phyloP scores from a whole-genome alignment of 2,797 vertebrate species.

The Corythornis leucogaster region DNA sequence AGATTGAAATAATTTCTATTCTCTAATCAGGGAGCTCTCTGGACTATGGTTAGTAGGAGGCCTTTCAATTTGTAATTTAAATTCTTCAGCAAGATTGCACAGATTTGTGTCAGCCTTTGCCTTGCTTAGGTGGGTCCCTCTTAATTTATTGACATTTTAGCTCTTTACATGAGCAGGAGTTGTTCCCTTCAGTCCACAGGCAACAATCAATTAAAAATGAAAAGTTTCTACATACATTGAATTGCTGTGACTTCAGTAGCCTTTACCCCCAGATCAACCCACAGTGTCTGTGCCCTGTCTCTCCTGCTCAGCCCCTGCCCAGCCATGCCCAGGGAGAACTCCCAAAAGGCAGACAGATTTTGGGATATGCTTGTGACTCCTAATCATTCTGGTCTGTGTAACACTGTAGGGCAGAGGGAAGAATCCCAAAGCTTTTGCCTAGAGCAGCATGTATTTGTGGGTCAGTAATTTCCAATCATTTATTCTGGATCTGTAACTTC shows the following conservation, averaged over 20 bases:
- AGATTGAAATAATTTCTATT: neutral
- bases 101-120: neutral
- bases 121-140: neutral
- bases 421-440: neutral
- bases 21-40: neutral
- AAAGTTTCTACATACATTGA: neutral
- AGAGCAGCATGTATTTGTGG: neutral
- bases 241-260: neutral
- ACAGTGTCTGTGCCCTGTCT: fast-evolving
- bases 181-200: neutral
- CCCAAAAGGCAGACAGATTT: neutral
- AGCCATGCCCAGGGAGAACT: neutral
- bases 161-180: neutral
- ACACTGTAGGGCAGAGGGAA: neutral
- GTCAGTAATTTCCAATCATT: neutral
- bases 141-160: neutral
- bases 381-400: neutral
- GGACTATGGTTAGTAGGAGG: neutral
- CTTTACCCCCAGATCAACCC: neutral
- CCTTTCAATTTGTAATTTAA: neutral
- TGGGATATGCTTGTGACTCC: neutral
- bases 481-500: neutral
- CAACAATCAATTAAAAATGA: neutral
- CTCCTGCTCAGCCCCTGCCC: neutral
- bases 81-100: neutral